phyloP scores from a whole-genome alignment of 2,797 vertebrate genomes.

The Gambusia yucatana region DNA sequence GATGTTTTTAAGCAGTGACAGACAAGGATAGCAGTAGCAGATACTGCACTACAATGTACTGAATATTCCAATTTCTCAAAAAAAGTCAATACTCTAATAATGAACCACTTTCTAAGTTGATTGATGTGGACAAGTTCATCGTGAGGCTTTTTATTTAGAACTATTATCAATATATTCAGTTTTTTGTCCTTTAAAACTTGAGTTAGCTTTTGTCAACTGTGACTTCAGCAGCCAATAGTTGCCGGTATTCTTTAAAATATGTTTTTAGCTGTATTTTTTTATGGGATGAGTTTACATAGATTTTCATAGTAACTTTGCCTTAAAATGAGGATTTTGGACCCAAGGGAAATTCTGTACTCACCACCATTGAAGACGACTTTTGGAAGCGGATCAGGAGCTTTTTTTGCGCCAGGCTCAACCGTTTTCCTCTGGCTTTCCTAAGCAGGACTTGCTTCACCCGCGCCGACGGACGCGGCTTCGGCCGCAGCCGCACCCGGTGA shows the following conservation, averaged over 20 bases:
- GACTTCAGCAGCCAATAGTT: background rate
- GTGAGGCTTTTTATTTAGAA: background rate
- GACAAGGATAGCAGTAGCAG: background rate
- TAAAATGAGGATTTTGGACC: background rate
- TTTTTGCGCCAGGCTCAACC: conserved; percentile 85
- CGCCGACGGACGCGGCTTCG: conserved; percentile 83
- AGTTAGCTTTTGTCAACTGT: background rate
- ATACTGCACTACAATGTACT: background rate
- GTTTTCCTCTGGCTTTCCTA: conserved; percentile 75
- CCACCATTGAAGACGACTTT: conserved; percentile 84
- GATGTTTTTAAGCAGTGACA: background rate
- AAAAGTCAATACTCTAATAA: background rate
- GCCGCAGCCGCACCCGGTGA: conserved; percentile 83
- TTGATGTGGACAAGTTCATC: background rate
- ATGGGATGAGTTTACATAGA: background rate
- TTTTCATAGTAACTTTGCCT: background rate
- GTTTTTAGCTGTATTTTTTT: background rate
- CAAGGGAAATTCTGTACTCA: conserved; percentile 52
- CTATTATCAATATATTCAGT: background rate
- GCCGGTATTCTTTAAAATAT: background rate
- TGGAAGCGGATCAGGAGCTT: conserved; percentile 86
- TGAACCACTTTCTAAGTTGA: background rate
- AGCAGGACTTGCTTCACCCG: conserved; percentile 83
- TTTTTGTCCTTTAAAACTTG: background rate
- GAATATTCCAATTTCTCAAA: background rate